A percentile compares a stretch with the other conserved stretches of the same genome.
Conservation (phyloP, 2,113 vertebrate genomes). For the Euleptes europaea region DNA sequence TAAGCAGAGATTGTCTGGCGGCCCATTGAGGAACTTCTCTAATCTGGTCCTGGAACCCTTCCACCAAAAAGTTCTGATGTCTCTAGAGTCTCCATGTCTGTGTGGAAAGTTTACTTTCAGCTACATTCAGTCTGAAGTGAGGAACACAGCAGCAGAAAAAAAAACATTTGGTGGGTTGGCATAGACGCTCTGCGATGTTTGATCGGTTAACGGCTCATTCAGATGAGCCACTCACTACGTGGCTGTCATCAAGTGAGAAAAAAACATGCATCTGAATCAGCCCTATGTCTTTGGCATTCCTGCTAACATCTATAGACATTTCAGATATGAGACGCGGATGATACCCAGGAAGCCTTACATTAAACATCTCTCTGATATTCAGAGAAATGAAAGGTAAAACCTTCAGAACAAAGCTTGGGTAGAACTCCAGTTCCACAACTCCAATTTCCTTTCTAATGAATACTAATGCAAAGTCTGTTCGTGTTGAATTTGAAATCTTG, state of each 20-base stretch:
- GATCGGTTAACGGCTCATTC: neutral
- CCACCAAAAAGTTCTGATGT: neutral
- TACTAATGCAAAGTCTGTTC: conserved; percentile 35
- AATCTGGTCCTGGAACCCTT: neutral
- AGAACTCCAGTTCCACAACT: conserved; percentile 18
- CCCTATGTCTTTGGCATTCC: neutral
- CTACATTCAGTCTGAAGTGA: neutral
- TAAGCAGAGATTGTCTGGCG: neutral
- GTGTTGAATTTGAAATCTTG: conserved; percentile 42
- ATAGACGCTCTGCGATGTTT: neutral
- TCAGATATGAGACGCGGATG: neutral
- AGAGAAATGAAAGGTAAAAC: neutral
- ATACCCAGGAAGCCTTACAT: neutral
- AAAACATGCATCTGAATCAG: neutral
- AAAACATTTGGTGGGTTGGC: neutral
- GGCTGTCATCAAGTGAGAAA: neutral
- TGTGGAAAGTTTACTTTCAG: neutral
- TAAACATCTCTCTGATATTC: neutral
- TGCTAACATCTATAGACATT: neutral
- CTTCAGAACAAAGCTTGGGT: conserved; percentile 18
- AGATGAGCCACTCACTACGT: too few species aligned
- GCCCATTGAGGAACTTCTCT: neutral
- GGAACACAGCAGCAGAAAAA: neutral
- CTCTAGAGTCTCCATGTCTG: neutral
- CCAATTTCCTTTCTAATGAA: conserved; percentile 26